phyloP scores from a whole-genome alignment of 2,797 vertebrate species.

The Myiothlypis coronata region DNA sequence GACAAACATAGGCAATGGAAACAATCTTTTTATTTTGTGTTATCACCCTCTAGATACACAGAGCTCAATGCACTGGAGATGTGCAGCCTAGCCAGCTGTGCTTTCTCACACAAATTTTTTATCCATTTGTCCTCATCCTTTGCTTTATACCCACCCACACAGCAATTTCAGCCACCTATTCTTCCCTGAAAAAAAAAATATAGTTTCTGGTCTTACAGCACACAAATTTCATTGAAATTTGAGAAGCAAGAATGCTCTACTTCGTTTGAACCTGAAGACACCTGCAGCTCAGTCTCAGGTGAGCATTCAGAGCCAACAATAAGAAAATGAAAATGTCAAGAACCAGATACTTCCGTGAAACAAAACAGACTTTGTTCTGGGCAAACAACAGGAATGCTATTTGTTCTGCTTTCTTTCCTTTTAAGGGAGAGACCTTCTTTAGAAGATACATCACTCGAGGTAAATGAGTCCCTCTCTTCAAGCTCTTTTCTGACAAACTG shows the following conservation, averaged over 20 bases:
- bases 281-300: conserved; percentile 1
- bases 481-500: not conserved
- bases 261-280: not conserved
- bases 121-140: not conserved
- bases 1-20: not conserved
- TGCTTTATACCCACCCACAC: not conserved
- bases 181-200: not conserved
- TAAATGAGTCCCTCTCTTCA: not conserved
- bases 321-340: not conserved
- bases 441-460: not conserved
- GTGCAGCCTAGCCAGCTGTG: not conserved
- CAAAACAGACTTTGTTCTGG: not conserved
- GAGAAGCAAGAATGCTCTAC: not conserved
- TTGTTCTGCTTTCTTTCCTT: not conserved
- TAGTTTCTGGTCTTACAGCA: not conserved
- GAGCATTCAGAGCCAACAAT: not conserved
- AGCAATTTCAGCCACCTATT: not conserved
- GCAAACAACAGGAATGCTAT: not conserved
- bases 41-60: not conserved
- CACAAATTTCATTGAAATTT: not conserved
- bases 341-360: not conserved
- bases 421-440: not conserved
- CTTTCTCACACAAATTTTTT: not conserved
- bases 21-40: not conserved
- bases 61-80: not conserved